These are phyloP conservation scores for Pherbina coryleti DNA, from an alignment of 2,888 invertebrate species.

Conservation along the genomic window DNA sequence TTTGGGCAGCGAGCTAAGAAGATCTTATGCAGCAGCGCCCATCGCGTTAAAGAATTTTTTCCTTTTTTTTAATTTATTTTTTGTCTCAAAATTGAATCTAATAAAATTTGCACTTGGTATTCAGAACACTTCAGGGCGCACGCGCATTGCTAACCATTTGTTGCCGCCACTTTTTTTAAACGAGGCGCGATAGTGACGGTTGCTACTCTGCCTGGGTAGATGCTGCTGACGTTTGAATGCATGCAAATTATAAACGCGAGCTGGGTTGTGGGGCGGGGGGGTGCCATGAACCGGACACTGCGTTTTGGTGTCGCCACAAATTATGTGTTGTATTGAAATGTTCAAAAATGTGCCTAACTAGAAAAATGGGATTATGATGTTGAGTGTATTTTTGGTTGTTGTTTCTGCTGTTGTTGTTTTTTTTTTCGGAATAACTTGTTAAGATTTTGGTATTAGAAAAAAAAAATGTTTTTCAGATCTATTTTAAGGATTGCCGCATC, in stretches of 20 bases:
- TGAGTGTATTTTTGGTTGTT: no score
- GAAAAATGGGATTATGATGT: neutral
- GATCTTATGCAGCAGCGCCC: neutral
- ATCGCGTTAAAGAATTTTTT: no score
- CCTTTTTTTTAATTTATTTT: neutral
- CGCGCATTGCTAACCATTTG: slow-evolving; percentile 3
- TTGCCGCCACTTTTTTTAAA: neutral
- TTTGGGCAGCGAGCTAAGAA: neutral
- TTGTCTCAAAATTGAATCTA: neutral
- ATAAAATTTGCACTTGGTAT: slow-evolving; percentile 31
- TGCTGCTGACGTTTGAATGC: no score
- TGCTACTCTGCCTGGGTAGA: no score
- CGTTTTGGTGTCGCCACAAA: slow-evolving; percentile 28
- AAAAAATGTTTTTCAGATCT: neutral
- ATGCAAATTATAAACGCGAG: neutral
- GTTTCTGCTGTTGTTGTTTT: no score
- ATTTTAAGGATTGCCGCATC: slow-evolving; percentile 26
- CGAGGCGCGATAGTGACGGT: no score
- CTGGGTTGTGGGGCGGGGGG: neutral
- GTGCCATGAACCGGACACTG: neutral
- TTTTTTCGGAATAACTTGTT: neutral
- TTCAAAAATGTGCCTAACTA: neutral
- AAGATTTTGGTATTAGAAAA: neutral
- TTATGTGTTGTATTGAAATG: slow-evolving; percentile 16
- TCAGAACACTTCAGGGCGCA: slow-evolving; percentile 24